Evolutionary conservation across 1,140 invertebrate genomes (phyloP).

Genomic region (Drosophila lacertosa): DNA sequence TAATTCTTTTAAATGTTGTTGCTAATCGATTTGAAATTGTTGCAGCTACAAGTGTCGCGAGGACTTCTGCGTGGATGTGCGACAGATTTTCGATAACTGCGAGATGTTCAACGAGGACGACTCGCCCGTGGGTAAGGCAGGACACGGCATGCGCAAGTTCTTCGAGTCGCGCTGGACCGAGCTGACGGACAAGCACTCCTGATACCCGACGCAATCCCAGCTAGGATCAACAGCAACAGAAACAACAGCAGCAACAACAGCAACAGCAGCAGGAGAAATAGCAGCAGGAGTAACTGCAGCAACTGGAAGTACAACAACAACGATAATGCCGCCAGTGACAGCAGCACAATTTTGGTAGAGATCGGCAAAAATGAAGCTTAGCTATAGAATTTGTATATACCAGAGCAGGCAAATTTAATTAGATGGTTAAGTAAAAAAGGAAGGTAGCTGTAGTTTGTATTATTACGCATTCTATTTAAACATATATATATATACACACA

Average conservation of each 20-base stretch:
- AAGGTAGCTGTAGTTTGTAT: conserved; percentile 50
- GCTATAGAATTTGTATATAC: too few species aligned
- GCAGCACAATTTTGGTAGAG: too few species aligned
- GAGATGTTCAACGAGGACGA: conserved; percentile 99
- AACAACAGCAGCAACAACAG: too few species aligned
- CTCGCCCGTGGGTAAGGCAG: conserved; percentile 97
- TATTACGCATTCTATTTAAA: conserved; percentile 44
- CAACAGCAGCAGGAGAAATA: too few species aligned
- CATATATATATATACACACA: conserved; percentile 29
- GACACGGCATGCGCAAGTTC: conserved; percentile 89
- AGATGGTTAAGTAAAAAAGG: conserved; percentile 12
- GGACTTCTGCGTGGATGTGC: conserved; percentile 95
- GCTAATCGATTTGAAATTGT: background rate
- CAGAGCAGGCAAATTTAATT: background rate
- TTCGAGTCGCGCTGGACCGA: too few species aligned
- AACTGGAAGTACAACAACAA: background rate
- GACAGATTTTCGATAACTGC: conserved; percentile 98
- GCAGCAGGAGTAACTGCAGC: too few species aligned
- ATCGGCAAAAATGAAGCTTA: too few species aligned
- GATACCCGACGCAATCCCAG: too few species aligned
- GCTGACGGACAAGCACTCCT: too few species aligned
- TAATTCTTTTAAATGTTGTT: background rate
- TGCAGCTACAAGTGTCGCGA: conserved; percentile 93
- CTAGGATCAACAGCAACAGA: too few species aligned
- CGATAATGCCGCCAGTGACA: too few species aligned